These are phyloP conservation scores for Sicus ferrugineus DNA, from an alignment of 2,888 invertebrate species.

Conservation along the genomic window DNA sequence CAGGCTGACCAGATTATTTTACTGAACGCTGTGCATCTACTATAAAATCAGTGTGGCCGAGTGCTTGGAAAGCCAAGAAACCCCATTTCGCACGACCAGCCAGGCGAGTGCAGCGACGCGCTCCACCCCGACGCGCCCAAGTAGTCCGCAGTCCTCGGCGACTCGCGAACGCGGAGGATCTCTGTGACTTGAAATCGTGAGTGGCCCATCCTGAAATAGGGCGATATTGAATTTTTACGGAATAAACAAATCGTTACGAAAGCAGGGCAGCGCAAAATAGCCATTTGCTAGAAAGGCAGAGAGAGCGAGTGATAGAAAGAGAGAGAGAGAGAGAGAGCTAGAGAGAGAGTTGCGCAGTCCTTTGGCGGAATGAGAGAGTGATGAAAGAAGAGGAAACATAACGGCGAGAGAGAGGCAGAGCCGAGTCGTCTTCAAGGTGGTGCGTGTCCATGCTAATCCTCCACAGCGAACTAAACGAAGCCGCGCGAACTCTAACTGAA, in stretches of 20 bases:
- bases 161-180: not conserved
- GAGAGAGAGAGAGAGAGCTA: not conserved
- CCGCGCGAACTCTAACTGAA: too few species aligned
- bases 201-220: constrained; percentile 24
- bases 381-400: not conserved
- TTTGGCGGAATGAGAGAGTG: not conserved
- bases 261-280: not conserved
- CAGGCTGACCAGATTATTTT: constrained; percentile 64
- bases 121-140: too few species aligned
- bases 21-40: constrained; percentile 63
- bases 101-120: not conserved
- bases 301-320: not conserved
- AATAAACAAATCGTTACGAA: constrained; percentile 34
- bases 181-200: not conserved
- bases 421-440: not conserved
- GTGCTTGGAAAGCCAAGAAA: too few species aligned
- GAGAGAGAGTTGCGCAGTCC: not conserved
- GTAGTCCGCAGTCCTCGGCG: too few species aligned
- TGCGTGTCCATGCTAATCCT: constrained; percentile 23
- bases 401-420: not conserved
- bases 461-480: constrained; percentile 19
- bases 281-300: not conserved
- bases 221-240: constrained; percentile 30
- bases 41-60: constrained; percentile 35
- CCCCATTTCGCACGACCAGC: too few species aligned